Evolutionary conservation across 2,797 vertebrate genomes (phyloP).

Genomic region (Lacerta viridis): DNA sequence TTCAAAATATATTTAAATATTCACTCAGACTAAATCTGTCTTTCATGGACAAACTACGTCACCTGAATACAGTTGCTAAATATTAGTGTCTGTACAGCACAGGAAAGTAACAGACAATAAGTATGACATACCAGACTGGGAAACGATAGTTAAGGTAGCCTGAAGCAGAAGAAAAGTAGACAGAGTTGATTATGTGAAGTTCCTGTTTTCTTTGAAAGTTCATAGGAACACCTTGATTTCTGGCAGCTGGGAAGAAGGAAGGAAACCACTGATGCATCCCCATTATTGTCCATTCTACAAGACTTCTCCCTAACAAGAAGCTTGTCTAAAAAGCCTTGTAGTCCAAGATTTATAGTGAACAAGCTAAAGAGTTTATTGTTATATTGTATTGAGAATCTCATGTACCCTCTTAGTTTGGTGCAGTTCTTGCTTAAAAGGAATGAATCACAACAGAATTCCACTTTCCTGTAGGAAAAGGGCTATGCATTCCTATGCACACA

Average conservation of each 20-base stretch:
- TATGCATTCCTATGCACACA: no score
- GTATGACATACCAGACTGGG: not conserved
- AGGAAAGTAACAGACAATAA: not conserved
- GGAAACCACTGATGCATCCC: slow-evolving; percentile 1
- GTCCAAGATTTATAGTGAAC: not conserved
- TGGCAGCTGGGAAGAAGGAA: slow-evolving; percentile 19
- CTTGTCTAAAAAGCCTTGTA: not conserved
- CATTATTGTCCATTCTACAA: not conserved
- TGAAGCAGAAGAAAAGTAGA: slow-evolving; percentile 4
- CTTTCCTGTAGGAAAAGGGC: not conserved
- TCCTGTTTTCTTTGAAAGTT: slow-evolving; percentile 19
- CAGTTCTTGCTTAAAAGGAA: not conserved
- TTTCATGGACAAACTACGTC: not conserved
- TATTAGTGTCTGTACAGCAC: not conserved
- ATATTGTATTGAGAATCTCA: not conserved
- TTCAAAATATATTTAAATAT: not conserved
- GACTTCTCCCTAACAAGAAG: not conserved
- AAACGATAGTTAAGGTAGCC: not conserved
- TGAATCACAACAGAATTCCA: not conserved
- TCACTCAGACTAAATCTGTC: not conserved
- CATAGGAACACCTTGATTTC: not conserved
- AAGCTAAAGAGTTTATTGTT: not conserved
- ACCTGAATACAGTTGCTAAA: not conserved
- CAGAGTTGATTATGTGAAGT: not conserved
- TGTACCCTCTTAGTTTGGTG: not conserved